Base-by-base conservation (phyloP, 1,140 invertebrate species). In the Dinoponera quadriceps region DNA sequence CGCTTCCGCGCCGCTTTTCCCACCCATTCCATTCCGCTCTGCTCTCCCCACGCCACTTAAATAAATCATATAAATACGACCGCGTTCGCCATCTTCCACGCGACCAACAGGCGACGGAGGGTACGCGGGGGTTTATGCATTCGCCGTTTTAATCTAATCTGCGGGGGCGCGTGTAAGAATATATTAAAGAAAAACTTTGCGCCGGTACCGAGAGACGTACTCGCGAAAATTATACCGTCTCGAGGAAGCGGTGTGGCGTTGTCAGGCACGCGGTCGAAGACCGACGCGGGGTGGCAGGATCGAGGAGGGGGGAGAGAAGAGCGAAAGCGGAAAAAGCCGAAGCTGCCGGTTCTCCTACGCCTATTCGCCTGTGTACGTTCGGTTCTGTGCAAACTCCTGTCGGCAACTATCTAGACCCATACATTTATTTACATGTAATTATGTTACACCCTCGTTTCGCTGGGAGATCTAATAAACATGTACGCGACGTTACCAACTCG, bases 141-240 rank as follows among this genome's bases (percentile, higher is more conserved):
- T 91, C 90, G 89, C 91, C 91, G 91, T 92, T 94, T 93, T 94
- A 94, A 94, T 94, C 92, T 94, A 94, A 94, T 94, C 93, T 91
- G 87, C 90, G 84, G 90, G 87, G 89, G 87, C 88, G 90, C 92
- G 90, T 94, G 93, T 94, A 93, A 93, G 93, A 94, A 94, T 94
- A 94, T 93, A 94, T 94, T 94, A 93, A 94, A 92, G 92, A 92
- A 92, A 93, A 93, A 92, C 85, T 93, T 93, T 90, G 91, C 84
- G 72, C 90, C 74, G n/a, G 89, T 87, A 85, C 88, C 54, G 83
- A 87, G 83, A 87, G 89, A 91, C 89, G 88, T 88, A 88, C 85
- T 90, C 82, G 80, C 78, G 89, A 93, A 87, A 92, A 91, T 92
- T 92, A 92, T 92, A 90, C 88, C 82, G 88, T 88, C 85, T 88